Evolutionary conservation across 2,888 invertebrate genomes (phyloP).

Genomic region (Acanthosoma haemorrhoidale): DNA sequence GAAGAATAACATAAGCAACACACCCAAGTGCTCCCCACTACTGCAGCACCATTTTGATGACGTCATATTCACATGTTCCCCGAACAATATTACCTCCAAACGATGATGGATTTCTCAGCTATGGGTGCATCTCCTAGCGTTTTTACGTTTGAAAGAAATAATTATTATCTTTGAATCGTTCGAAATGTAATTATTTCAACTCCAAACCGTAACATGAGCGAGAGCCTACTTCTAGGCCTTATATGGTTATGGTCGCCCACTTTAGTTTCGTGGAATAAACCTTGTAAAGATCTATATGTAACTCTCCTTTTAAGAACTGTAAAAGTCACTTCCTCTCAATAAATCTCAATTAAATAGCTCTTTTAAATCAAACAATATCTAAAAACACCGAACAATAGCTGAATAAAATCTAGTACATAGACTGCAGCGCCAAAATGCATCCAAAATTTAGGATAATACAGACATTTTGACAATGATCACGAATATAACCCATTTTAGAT

Average conservation of each 20-base stretch:
- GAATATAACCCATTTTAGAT: no score
- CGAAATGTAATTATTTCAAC: background rate
- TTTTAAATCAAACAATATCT: no score
- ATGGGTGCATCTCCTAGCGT: background rate
- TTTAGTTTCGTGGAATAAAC: conserved; percentile 17
- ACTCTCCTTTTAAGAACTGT: no score
- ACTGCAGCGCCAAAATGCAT: no score
- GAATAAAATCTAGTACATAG: no score
- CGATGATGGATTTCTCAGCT: conserved; percentile 9
- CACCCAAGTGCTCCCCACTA: conserved; percentile 33
- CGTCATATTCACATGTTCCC: conserved; percentile 25
- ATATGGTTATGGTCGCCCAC: conserved; percentile 26
- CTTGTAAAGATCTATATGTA: conserved; percentile 14
- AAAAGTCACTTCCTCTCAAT: no score
- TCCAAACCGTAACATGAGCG: background rate
- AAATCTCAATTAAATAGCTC: no score
- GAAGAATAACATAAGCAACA: conserved; percentile 35
- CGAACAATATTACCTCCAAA: conserved; percentile 6
- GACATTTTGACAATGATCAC: no score
- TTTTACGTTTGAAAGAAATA: background rate
- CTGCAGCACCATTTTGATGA: conserved; percentile 26
- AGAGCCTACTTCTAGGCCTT: conserved; percentile 2
- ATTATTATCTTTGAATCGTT: background rate
- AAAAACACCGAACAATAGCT: no score
- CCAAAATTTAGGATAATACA: no score